Evolutionary conservation across 2,113 vertebrate species (phyloP).

Genomic region (Leucosticte australis): DNA sequence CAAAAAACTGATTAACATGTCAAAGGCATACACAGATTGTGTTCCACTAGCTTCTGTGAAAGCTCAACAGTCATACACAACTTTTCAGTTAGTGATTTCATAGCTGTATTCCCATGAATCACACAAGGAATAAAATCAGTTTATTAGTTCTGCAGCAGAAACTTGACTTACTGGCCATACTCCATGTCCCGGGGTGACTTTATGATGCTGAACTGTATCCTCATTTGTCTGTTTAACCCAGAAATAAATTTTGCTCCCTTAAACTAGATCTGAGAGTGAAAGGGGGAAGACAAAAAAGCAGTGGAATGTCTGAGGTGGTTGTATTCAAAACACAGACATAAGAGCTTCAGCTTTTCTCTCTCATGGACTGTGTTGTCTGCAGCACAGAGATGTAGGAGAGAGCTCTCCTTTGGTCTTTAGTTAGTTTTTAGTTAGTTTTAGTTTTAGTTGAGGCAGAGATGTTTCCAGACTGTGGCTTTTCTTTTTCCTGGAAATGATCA

Average conservation of each 20-base stretch:
- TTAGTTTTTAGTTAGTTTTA: not conserved
- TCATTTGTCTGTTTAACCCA: not conserved
- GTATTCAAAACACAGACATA: not conserved
- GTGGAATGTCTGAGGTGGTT: too few species aligned
- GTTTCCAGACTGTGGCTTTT: not conserved
- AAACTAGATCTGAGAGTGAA: not conserved
- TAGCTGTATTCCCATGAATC: not conserved
- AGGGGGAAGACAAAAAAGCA: not conserved
- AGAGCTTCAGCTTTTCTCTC: not conserved
- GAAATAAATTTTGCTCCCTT: not conserved
- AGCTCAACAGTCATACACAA: not conserved
- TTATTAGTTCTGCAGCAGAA: not conserved
- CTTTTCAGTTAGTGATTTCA: not conserved
- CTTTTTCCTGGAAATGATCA: not conserved
- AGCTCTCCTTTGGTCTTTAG: not conserved
- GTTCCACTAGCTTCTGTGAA: not conserved
- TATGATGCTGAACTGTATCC: not conserved
- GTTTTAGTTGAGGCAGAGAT: not conserved
- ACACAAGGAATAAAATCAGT: not conserved
- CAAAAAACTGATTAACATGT: not conserved
- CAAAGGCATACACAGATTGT: not conserved
- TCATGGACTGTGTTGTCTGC: too few species aligned
- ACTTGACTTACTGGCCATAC: not conserved
- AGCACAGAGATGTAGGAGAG: not conserved
- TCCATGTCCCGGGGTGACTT: not conserved